These are phyloP conservation scores for Yponomeuta malinellus DNA, from an alignment of 2,888 invertebrate genomes.

Conservation along the genomic window DNA sequence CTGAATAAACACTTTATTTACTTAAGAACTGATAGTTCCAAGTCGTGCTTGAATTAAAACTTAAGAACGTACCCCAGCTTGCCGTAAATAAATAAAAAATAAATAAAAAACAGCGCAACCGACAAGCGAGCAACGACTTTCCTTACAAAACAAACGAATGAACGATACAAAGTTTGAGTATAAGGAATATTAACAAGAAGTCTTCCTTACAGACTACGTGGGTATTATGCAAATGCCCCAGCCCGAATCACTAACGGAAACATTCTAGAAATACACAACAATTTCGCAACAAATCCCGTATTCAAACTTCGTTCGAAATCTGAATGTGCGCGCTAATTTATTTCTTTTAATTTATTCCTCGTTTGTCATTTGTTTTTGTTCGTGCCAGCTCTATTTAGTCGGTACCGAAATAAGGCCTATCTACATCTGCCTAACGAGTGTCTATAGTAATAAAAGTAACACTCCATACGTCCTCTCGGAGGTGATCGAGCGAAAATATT, in stretches of 20 bases:
- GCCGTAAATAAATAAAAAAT: background rate
- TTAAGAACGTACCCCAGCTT: background rate
- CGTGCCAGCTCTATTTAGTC: no score
- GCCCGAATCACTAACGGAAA: background rate
- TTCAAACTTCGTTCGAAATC: background rate
- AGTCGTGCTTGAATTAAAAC: background rate
- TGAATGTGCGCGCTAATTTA: background rate
- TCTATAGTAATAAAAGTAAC: background rate
- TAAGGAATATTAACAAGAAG: background rate
- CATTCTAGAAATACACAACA: constrained; percentile 3
- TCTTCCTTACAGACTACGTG: background rate
- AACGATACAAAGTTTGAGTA: constrained; percentile 3
- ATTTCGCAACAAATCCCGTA: background rate
- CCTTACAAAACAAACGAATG: background rate
- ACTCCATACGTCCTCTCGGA: constrained; percentile 1
- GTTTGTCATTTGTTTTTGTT: background rate
- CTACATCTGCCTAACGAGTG: background rate
- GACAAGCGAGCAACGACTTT: constrained; percentile 1
- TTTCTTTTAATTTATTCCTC: background rate
- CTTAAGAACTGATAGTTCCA: background rate
- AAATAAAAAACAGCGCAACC: background rate
- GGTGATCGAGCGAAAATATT: constrained; percentile 29
- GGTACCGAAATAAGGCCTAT: background rate
- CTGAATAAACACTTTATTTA: background rate
- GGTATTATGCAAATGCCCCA: background rate